These are phyloP conservation scores for Poecilobothrus nobilitatus DNA, from an alignment of 2,888 invertebrate species.

Conservation along the genomic window DNA sequence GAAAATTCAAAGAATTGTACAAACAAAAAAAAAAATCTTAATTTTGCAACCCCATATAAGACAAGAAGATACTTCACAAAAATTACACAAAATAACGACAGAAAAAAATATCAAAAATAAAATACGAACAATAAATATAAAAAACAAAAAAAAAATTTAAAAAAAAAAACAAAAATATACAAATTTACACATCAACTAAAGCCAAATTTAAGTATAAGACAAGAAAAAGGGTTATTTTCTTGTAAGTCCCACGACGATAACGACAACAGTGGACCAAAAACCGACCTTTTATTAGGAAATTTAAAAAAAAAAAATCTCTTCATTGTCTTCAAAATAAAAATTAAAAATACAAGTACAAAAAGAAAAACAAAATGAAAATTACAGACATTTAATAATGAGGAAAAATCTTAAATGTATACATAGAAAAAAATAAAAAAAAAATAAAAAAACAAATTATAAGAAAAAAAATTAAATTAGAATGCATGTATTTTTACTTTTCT, in stretches of 20 bases:
- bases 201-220: neutral
- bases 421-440: neutral
- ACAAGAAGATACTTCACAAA: neutral
- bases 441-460: neutral
- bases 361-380: neutral
- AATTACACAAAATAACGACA: neutral
- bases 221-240: conserved; percentile 11
- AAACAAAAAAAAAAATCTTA: neutral
- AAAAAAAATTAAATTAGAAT: neutral
- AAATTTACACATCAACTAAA: neutral
- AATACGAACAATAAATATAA: neutral
- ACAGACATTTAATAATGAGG: conserved; percentile 4
- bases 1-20: neutral
- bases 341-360: neutral
- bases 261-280: neutral
- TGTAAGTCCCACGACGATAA: neutral
- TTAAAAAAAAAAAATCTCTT: neutral
- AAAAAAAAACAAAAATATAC: neutral
- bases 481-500: conserved; percentile 3
- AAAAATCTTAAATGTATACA: conserved; percentile 3
- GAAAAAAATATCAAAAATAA: neutral
- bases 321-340: neutral
- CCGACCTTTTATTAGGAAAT: neutral
- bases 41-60: neutral
- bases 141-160: neutral